phyloP scores from a whole-genome alignment of 1,140 invertebrate species.

The Drosophila takahashii region DNA sequence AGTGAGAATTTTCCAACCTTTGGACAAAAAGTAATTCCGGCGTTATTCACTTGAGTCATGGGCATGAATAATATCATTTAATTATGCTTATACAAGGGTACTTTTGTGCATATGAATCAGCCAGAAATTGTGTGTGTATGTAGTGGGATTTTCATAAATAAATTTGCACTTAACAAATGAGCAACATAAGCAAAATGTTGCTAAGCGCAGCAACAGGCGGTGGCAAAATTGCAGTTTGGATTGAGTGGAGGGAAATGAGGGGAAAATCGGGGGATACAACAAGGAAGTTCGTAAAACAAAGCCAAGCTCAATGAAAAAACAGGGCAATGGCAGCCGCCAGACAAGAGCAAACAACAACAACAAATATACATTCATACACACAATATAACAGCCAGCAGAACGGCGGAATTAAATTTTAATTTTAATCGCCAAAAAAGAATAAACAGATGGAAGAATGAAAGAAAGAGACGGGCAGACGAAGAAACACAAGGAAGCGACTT shows the following conservation, averaged over 20 bases:
- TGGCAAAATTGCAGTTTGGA: conserved; percentile 15
- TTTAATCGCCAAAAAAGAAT: conserved; percentile 79
- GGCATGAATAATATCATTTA: conserved; percentile 74
- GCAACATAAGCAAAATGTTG: conserved; percentile 73
- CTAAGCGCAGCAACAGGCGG: conserved; percentile 71
- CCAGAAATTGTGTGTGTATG: conserved; percentile 25
- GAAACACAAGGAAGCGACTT: conserved; percentile 40
- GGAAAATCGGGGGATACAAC: conserved; percentile 28
- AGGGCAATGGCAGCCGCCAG: conserved; percentile 38
- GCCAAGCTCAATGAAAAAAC: conserved; percentile 58
- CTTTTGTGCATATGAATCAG: conserved; percentile 18
- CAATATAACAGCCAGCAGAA: conserved; percentile 33
- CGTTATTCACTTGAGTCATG: conserved; percentile 61
- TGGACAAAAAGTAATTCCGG: conserved; percentile 27
- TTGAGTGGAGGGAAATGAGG: no score
- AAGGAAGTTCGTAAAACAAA: conserved; percentile 78
- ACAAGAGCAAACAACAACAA: conserved; percentile 38
- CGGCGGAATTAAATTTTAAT: conserved; percentile 76
- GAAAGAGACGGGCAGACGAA: conserved; percentile 1
- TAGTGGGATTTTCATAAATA: conserved; percentile 68
- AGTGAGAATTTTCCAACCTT: conserved; percentile 5
- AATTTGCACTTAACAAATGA: conserved; percentile 76
- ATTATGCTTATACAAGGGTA: conserved; percentile 47
- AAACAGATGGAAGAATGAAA: conserved; percentile 39
- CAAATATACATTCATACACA: not conserved